Conservation (phyloP, 1,140 invertebrate genomes). For the Hypsibius dujardini region DNA sequence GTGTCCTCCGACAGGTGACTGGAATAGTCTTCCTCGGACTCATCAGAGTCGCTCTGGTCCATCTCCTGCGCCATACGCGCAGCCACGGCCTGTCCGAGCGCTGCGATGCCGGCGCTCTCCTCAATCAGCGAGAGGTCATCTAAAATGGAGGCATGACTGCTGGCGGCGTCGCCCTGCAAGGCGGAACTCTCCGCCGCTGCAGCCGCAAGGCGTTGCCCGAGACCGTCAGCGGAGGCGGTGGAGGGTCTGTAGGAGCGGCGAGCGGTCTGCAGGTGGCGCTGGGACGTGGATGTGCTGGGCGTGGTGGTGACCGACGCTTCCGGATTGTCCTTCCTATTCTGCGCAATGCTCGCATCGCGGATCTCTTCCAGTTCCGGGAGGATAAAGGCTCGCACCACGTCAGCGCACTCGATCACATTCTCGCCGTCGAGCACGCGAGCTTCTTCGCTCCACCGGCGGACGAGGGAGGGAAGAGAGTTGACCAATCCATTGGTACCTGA, state of each 20-base stretch:
- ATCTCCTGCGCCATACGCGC: background rate
- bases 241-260: background rate
- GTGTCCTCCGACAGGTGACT: slow-evolving; percentile 4
- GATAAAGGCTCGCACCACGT: background rate
- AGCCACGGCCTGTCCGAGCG: background rate
- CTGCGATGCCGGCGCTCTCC: background rate
- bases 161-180: background rate
- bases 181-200: too few relatives aligned
- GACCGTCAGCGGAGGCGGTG: background rate
- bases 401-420: slow-evolving; percentile 53
- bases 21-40: background rate
- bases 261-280: background rate
- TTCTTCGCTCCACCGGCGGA: slow-evolving; percentile 64
- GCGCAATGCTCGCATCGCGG: background rate
- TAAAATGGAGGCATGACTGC: slow-evolving; percentile 1
- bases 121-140: background rate
- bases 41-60: background rate
- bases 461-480: slow-evolving; percentile 45
- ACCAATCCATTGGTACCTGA: slow-evolving; percentile 24
- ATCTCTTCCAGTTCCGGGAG: background rate
- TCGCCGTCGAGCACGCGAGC: slow-evolving; percentile 61
- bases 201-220: background rate
- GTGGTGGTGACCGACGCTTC: too few relatives aligned
- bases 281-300: too few relatives aligned
- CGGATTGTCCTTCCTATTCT: background rate